Conservation (phyloP, 2,888 invertebrate species). For the Sinopyrophorus schimmeli region DNA sequence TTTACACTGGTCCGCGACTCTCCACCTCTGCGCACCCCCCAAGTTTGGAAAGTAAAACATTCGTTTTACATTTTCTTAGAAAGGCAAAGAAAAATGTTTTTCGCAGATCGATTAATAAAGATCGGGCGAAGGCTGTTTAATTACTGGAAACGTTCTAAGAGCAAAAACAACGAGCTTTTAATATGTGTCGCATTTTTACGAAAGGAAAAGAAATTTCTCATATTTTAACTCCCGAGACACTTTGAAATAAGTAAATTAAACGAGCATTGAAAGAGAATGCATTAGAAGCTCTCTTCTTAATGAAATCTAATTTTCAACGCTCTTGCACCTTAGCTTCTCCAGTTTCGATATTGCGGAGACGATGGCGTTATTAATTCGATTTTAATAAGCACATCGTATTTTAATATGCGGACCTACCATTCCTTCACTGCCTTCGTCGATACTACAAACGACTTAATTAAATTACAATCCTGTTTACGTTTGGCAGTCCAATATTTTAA, state of each 20-base stretch:
- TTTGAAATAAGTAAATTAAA: slow-evolving; percentile 31
- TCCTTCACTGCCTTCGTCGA: no score
- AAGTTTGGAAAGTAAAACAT: no score
- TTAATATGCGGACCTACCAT: slow-evolving; percentile 15
- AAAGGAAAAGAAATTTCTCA: slow-evolving; percentile 20
- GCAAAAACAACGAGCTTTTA: slow-evolving; percentile 13
- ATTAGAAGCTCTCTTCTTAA: slow-evolving; percentile 32
- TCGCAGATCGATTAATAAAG: slow-evolving; percentile 19
- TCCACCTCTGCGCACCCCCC: no score
- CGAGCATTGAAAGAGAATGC: slow-evolving; percentile 30
- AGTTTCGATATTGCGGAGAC: slow-evolving; percentile 22
- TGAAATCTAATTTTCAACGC: slow-evolving; percentile 32
- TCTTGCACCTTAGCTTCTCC: slow-evolving; percentile 23
- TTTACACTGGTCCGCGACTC: no score
- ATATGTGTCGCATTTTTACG: slow-evolving; percentile 23
- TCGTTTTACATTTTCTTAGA: not conserved
- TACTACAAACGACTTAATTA: no score
- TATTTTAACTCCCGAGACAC: slow-evolving; percentile 24
- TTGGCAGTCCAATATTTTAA: no score
- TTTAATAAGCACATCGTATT: slow-evolving; percentile 25
- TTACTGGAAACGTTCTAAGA: slow-evolving; percentile 10
- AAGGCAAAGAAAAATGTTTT: slow-evolving; percentile 8
- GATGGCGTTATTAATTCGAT: slow-evolving; percentile 28
- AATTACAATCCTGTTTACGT: no score
- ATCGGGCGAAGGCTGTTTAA: slow-evolving; percentile 11